Evolutionary conservation across 2,888 invertebrate genomes (phyloP).

Genomic region (Drosophila mimica): DNA sequence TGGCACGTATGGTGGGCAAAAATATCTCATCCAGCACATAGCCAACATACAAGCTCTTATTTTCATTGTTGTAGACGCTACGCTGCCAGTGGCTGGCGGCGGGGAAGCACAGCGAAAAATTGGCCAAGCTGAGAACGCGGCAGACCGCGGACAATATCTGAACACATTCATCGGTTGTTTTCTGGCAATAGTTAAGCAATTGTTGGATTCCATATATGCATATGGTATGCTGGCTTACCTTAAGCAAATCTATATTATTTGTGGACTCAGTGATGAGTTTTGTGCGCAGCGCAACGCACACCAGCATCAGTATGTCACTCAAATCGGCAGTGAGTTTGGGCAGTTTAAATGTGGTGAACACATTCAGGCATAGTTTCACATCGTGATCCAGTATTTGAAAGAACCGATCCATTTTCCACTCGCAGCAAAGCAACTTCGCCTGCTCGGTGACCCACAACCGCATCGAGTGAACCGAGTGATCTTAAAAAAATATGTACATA

Average conservation of each 20-base stretch:
- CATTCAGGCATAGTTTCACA: conserved; percentile 87
- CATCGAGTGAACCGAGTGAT: conserved; percentile 92
- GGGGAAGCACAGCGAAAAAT: conserved; percentile 93
- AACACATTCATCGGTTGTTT: conserved; percentile 90
- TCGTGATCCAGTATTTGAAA: conserved; percentile 89
- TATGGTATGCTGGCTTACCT: conserved; percentile 85
- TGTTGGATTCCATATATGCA: neutral
- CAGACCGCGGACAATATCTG: conserved; percentile 90
- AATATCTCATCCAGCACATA: conserved; percentile 91
- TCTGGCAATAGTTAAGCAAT: conserved; percentile 85
- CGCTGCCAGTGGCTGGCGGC: conserved; percentile 88
- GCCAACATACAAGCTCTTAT: conserved; percentile 88
- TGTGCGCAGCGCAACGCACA: conserved; percentile 92
- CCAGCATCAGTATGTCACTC: conserved; percentile 91
- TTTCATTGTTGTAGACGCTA: conserved; percentile 76
- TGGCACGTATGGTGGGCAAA: conserved; percentile 91
- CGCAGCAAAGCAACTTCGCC: conserved; percentile 89
- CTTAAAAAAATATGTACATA: conserved; percentile 82
- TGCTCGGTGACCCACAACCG: conserved; percentile 91
- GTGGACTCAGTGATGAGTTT: conserved; percentile 92
- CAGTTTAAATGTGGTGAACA: conserved; percentile 86
- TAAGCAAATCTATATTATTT: conserved; percentile 90
- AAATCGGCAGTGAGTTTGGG: conserved; percentile 86
- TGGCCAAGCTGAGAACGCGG: conserved; percentile 91
- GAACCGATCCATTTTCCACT: conserved; percentile 91